phyloP scores from a whole-genome alignment of 2,113 vertebrate species.

The Chaenogobius annularis region DNA sequence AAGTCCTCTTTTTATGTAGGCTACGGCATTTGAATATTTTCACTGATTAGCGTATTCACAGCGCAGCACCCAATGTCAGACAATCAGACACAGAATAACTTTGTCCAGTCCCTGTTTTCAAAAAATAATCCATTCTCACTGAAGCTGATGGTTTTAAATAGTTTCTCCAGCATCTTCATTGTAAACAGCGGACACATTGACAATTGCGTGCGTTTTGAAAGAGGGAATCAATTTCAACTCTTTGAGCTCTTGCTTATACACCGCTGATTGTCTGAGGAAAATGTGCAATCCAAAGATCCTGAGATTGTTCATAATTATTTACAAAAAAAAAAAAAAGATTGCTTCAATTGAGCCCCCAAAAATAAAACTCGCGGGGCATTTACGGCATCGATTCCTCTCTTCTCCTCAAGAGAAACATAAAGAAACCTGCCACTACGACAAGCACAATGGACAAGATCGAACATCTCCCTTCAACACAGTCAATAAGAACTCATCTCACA shows the following conservation, averaged over 20 bases:
- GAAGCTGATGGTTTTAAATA: constrained; percentile 33
- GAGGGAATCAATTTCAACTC: constrained; percentile 66
- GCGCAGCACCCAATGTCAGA: background rate
- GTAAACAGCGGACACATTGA: constrained; percentile 63
- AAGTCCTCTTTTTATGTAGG: background rate
- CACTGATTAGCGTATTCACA: background rate
- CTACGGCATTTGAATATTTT: background rate
- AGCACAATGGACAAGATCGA: constrained; percentile 80
- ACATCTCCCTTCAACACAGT: constrained; percentile 77
- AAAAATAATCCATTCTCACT: constrained; percentile 40
- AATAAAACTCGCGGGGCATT: constrained; percentile 83
- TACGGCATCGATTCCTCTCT: constrained; percentile 83
- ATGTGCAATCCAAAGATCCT: constrained; percentile 69
- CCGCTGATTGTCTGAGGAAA: constrained; percentile 63
- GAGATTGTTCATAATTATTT: constrained; percentile 88
- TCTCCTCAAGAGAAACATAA: constrained; percentile 78
- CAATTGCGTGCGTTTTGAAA: constrained; percentile 73
- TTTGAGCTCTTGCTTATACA: constrained; percentile 66
- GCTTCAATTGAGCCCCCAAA: constrained; percentile 82
- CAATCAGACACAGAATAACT: constrained; percentile 20
- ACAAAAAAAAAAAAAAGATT: constrained; percentile 82
- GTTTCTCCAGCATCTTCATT: constrained; percentile 51
- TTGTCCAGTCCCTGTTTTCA: background rate
- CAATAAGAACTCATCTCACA: constrained; percentile 63
- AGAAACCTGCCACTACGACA: constrained; percentile 75